Evolutionary conservation across 2,888 invertebrate species (phyloP).

Genomic region (Xanthia togata): DNA sequence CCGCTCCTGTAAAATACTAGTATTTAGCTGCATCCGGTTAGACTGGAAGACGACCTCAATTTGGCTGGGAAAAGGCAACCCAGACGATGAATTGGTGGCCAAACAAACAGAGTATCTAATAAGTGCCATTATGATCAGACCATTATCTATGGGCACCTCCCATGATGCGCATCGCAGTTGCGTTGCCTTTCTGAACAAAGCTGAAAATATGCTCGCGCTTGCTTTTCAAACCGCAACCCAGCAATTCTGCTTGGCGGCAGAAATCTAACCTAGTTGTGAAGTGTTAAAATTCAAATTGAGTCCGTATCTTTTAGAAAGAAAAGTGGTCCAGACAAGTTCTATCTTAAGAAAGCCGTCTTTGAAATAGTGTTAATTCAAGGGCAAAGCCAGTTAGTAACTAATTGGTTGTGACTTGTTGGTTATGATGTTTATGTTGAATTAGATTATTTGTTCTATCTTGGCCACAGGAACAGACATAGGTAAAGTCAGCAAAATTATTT

Average conservation of each 20-base stretch:
- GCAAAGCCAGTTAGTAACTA: not conserved
- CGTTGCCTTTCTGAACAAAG: not conserved
- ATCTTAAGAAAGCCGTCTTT: not conserved
- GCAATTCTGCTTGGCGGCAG: not conserved
- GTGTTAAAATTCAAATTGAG: not conserved
- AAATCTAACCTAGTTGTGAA: not conserved
- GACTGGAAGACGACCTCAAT: not conserved
- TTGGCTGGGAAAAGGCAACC: not conserved
- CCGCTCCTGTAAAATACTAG: no score
- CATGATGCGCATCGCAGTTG: not conserved
- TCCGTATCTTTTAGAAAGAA: not conserved
- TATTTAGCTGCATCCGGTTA: not conserved
- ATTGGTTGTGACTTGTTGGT: not conserved
- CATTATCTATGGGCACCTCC: not conserved
- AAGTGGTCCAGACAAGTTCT: not conserved
- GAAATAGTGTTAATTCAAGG: not conserved
- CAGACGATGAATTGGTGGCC: no score
- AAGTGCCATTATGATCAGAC: not conserved
- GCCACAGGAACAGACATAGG: not conserved
- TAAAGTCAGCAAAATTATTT: not conserved
- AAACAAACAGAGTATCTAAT: not conserved
- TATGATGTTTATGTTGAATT: not conserved
- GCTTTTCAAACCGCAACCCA: not conserved
- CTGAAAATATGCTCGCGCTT: not conserved
- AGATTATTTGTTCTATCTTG: not conserved